Conservation (phyloP, 1,140 invertebrate species). For the Lanistes nyassanus region DNA sequence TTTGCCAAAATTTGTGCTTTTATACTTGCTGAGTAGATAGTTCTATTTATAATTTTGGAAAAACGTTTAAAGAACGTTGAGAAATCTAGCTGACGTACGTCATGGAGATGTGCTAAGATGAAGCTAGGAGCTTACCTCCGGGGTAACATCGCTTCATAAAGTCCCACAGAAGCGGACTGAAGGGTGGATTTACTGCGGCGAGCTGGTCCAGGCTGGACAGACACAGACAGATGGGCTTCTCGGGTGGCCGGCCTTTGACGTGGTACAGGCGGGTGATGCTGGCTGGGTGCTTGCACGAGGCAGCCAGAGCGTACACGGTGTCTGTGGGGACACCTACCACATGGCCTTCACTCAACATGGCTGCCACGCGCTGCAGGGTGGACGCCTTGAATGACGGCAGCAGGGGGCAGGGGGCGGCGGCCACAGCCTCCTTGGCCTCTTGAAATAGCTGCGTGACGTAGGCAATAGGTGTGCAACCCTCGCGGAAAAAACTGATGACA, state of each 20-base stretch:
- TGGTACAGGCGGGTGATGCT: constrained; percentile 43
- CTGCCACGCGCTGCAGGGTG: constrained; percentile 27
- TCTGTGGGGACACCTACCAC: constrained; percentile 44
- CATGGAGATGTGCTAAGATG: no score
- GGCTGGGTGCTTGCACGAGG: constrained; percentile 43
- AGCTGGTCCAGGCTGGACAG: constrained; percentile 45
- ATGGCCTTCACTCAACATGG: constrained; percentile 28
- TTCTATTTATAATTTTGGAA: constrained; percentile 33
- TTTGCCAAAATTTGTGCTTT: no score
- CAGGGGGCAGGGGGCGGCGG: constrained; percentile 26
- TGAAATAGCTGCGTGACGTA: constrained; percentile 41
- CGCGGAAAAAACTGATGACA: constrained; percentile 42
- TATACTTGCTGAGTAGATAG: no score
- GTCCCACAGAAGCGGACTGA: constrained; percentile 41
- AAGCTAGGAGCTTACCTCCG: constrained; percentile 26
- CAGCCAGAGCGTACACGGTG: constrained; percentile 49
- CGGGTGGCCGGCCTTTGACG: constrained; percentile 46
- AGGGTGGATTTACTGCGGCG: constrained; percentile 35
- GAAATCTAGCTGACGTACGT: no score
- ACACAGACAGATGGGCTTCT: constrained; percentile 51
- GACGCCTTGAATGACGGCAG: constrained; percentile 38
- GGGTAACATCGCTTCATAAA: constrained; percentile 47
- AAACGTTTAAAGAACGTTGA: no score
- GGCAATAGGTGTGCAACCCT: constrained; percentile 44
- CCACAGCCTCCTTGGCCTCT: constrained; percentile 36